Conservation (phyloP, 2,888 invertebrate species). For the Ormyrus thymus region DNA sequence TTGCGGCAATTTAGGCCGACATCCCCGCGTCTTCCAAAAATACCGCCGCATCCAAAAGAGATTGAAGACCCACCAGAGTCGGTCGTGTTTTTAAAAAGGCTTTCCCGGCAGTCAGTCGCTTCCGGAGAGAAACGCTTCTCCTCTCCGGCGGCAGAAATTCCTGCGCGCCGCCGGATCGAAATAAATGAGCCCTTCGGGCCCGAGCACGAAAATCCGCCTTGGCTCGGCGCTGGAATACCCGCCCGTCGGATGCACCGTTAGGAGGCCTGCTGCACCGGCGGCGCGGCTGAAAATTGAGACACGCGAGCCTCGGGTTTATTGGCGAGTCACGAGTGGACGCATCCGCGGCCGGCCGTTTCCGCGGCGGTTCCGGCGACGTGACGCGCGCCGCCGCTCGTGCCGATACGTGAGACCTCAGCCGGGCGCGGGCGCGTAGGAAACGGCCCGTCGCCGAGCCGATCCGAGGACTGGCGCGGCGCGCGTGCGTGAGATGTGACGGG, state of each 20-base stretch:
- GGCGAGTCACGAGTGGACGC: conserved; percentile 58
- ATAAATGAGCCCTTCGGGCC: neutral
- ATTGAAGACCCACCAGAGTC: no score
- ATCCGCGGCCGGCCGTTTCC: conserved; percentile 52
- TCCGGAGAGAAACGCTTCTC: no score
- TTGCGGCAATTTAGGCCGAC: no score
- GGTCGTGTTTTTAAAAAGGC: no score
- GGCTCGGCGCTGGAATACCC: conserved; percentile 16
- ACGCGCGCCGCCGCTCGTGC: conserved; percentile 50
- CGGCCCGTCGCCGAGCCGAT: neutral
- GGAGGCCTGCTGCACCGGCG: neutral
- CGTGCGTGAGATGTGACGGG: no score
- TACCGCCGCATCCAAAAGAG: no score
- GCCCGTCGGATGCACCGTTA: conserved; percentile 40
- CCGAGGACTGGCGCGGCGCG: no score
- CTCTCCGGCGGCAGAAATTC: no score
- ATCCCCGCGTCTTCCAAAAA: no score
- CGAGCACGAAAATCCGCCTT: conserved; percentile 31
- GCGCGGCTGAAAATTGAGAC: conserved; percentile 30
- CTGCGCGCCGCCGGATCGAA: neutral
- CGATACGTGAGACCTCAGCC: conserved; percentile 13
- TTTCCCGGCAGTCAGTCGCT: no score
- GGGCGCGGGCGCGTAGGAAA: conserved; percentile 18
- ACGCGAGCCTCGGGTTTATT: conserved; percentile 59
- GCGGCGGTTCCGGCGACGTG: conserved; percentile 67